Evolutionary conservation across 2,113 vertebrate species (phyloP).

Genomic region (Narcine bancroftii): DNA sequence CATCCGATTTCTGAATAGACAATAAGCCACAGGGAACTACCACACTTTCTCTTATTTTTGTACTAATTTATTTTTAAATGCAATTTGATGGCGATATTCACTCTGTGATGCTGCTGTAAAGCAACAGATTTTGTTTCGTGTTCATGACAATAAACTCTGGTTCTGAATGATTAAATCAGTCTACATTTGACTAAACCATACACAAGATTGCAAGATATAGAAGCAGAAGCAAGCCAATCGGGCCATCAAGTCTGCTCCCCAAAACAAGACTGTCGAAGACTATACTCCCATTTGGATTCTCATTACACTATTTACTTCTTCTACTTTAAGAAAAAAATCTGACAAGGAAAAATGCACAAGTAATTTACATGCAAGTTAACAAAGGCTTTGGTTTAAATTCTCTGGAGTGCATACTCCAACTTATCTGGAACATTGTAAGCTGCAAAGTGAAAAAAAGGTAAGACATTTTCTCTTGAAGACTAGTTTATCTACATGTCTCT

Average conservation of each 20-base stretch:
- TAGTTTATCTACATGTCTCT: not conserved
- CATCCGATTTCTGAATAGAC: too few relatives aligned
- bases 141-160: too few relatives aligned
- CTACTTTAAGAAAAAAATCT: not conserved
- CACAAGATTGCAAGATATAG: too few relatives aligned
- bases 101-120: too few relatives aligned
- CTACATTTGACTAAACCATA: not conserved
- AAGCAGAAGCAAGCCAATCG: too few relatives aligned
- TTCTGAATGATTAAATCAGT: not conserved
- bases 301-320: not conserved
- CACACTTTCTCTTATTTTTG: not conserved
- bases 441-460: not conserved
- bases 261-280: not conserved
- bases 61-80: not conserved
- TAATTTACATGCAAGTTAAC: not conserved
- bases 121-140: too few relatives aligned
- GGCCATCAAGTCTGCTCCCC: too few relatives aligned
- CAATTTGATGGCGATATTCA: too few relatives aligned
- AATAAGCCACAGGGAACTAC: too few relatives aligned
- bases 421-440: not conserved
- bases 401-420: not conserved
- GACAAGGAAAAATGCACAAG: not conserved
- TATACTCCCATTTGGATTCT: not conserved
- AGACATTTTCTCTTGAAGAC: not conserved
- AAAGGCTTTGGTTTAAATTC: not conserved